A percentile compares a stretch with the other conserved stretches of the same genome.
Evolutionary conservation across 2,888 invertebrate species (phyloP).

Genomic region (Fragum whitleyi): DNA sequence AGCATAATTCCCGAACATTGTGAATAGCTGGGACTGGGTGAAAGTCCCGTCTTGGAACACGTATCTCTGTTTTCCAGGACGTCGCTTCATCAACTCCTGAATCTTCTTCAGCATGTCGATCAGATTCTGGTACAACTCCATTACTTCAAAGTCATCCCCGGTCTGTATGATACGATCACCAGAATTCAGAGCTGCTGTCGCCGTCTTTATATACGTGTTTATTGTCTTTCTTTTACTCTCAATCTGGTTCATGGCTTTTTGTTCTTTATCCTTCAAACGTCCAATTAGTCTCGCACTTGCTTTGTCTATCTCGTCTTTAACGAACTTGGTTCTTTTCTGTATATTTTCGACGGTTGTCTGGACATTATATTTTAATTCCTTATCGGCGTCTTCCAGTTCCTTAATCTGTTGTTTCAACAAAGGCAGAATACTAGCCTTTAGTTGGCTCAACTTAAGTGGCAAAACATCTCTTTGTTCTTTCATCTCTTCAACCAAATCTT

Average conservation of each 20-base stretch:
- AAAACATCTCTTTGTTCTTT: conserved; percentile 54
- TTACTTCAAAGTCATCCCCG: conserved; percentile 62
- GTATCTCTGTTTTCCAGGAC: conserved; percentile 46
- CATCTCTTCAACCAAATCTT: conserved; percentile 59
- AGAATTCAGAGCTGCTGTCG: conserved; percentile 49
- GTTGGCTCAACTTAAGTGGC: conserved; percentile 57
- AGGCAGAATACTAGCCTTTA: conserved; percentile 58
- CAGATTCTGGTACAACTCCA: conserved; percentile 61
- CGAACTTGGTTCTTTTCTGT: conserved; percentile 47
- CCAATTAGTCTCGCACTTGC: conserved; percentile 51
- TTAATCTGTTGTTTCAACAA: conserved; percentile 58
- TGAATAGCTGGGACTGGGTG: conserved; percentile 34
- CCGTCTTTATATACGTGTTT: conserved; percentile 41
- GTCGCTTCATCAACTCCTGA: conserved; percentile 48
- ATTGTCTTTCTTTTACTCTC: conserved; percentile 44
- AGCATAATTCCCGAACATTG: conserved; percentile 54
- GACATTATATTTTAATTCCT: conserved; percentile 49
- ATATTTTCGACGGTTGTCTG: conserved; percentile 58
- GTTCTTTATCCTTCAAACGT: conserved; percentile 51
- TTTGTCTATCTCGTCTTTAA: conserved; percentile 61
- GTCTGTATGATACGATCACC: conserved; percentile 58
- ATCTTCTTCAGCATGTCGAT: conserved; percentile 50
- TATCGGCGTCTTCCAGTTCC: conserved; percentile 54
- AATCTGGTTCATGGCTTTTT: conserved; percentile 36
- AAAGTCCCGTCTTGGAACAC: conserved; percentile 54